Conservation (phyloP, 2,113 vertebrate genomes). For the Phrynosoma blainvillii region DNA sequence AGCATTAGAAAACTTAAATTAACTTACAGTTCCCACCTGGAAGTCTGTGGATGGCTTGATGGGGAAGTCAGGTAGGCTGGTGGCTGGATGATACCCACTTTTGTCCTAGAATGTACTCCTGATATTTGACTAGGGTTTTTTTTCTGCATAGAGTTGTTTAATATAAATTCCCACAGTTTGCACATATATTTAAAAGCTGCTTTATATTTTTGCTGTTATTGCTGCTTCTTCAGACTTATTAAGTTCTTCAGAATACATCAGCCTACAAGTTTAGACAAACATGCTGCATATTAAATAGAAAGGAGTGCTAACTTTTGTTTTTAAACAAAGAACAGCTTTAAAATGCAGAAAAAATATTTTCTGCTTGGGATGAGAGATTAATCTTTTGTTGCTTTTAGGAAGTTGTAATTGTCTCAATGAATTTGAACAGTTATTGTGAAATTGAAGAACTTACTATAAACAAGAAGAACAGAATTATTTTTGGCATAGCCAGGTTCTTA, state of each 20-base stretch:
- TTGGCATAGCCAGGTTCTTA: conserved; percentile 25
- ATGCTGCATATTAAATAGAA: neutral
- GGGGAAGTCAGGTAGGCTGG: neutral
- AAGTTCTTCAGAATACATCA: neutral
- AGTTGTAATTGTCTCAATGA: neutral
- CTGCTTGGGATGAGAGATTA: neutral
- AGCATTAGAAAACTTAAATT: too few relatives aligned
- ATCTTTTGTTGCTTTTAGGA: neutral
- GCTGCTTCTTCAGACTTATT: neutral
- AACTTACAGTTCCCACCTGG: neutral
- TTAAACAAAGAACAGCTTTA: neutral
- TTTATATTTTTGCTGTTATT: neutral
- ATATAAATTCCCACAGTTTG: neutral
- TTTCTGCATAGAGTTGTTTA: neutral
- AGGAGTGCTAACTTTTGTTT: neutral
- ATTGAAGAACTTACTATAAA: neutral
- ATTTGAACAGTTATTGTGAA: conserved; percentile 18
- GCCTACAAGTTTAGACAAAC: neutral
- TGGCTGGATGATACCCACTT: neutral
- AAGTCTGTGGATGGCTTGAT: neutral
- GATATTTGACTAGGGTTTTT: neutral
- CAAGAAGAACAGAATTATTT: conserved; percentile 27
- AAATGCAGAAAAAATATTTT: neutral
- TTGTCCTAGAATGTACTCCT: neutral
- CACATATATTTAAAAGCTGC: neutral